phyloP scores from a whole-genome alignment of 2,797 vertebrate genomes.

The Chaenodraco wilsoni region DNA sequence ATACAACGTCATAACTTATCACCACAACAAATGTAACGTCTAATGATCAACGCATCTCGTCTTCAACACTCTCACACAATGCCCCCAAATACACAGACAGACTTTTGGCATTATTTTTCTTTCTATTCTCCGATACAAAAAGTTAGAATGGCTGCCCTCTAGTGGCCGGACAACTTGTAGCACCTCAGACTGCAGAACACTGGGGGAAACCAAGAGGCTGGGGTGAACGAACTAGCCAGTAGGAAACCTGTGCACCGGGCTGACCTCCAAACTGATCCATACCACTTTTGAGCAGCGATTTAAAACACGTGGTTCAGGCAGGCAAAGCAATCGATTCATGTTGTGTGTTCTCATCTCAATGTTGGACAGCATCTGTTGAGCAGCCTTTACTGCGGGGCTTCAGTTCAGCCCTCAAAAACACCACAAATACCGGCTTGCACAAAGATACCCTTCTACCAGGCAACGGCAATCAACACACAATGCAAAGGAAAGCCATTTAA shows the following conservation, averaged over 20 bases:
- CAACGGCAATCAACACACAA: slow-evolving; percentile 67
- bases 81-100: slow-evolving; percentile 48
- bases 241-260: slow-evolving; percentile 23
- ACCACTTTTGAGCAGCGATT: slow-evolving; percentile 20
- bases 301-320: slow-evolving; percentile 27
- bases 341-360: slow-evolving; percentile 41
- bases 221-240: slow-evolving; percentile 16
- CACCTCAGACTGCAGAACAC: slow-evolving; percentile 68
- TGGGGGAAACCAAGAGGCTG: slow-evolving; percentile 1
- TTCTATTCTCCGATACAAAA: slow-evolving; percentile 52
- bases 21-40: slow-evolving; percentile 75
- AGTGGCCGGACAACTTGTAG: slow-evolving; percentile 55
- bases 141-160: slow-evolving; percentile 58
- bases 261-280: slow-evolving; percentile 36
- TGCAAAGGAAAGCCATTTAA: slow-evolving; percentile 55
- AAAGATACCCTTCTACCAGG: slow-evolving; percentile 53
- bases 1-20: slow-evolving; percentile 73
- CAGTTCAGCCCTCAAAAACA: slow-evolving; percentile 39
- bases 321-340: slow-evolving; percentile 37
- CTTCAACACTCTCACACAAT: slow-evolving; percentile 42
- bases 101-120: slow-evolving; percentile 70
- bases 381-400: slow-evolving; percentile 42
- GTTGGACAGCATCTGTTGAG: slow-evolving; percentile 42
- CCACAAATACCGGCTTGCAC: slow-evolving; percentile 44
- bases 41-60: slow-evolving; percentile 59